Evolutionary conservation across 2,113 vertebrate species (phyloP), one percentile per base, ranked within the genome.

Genomic region (Bambusicola thoracicus): DNA sequence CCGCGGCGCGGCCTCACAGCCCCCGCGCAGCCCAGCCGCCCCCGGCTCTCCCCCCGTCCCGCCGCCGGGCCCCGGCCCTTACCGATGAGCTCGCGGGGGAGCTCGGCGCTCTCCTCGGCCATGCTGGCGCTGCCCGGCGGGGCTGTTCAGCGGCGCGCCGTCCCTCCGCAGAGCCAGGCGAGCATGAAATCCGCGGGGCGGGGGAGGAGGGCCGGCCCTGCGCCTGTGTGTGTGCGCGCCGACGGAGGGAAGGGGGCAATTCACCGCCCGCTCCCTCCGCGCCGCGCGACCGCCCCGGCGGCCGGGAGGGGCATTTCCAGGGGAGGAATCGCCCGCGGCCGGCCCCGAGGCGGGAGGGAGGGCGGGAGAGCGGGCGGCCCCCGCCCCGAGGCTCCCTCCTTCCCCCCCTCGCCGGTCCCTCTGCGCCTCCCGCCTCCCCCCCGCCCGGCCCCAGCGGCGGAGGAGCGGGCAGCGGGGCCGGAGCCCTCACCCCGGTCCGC

Each of bases 11-110:
- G 51, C 53, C 9, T 19, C 46, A 13, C 10, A 25, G 13, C 49
- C 49, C 25, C 49, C 49, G 49, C 25, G 25, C 25, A 53, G 25
- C 25, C 25, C 49, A 15, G 48, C 48, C 21, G 22, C 20, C 41
- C 46, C 70, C 55, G 30, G 41, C 55, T 20, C 55, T n/a, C 46
- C 46, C 20, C 46, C 10, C 46, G 46, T 21, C 58, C 70, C 38
- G 20, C 53, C 34, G 73, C 73, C 73, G 22, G 68, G 97, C 97
- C 98, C 46, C 22, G n/a, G 46, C 21, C 36, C 98, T 99, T 98
- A 99, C 99, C 99, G 93, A 98, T 97, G 80, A 99, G 97, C 97
- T 99, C 98, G 95, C 97, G 97, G 82, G 98, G 98, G 27, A 99
- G 98, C 92, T 99, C 98, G 73, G 98, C 97, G 97, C 97, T 97